Base-by-base conservation (phyloP, 1,140 invertebrate species). In the Brachionus plicatilis region DNA sequence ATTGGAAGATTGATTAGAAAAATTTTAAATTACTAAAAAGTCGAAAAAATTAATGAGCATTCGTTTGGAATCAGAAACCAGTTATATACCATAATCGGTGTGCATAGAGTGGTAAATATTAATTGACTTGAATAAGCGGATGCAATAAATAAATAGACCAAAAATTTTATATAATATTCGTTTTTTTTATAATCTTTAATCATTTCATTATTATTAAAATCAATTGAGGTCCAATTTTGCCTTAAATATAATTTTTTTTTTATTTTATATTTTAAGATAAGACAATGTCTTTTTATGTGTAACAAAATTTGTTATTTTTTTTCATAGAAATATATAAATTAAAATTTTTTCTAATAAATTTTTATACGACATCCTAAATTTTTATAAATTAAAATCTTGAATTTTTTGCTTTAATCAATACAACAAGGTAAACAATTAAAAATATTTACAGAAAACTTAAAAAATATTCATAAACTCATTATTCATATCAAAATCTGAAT, bases 101-200 rank as follows among this genome's bases (percentile, higher is more conserved):
- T 82, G 12, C 79, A 82, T 27, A 82, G 17, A 14, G 79, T 82
- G 8, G 79, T 82, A 82, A 82, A 82, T 65, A 27, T 82, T 14
- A 82, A 45, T 68, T 82, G 79, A 37, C 24, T 24, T 37, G 53
- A 43, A 45, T 82, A 82, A 3, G 43, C 20, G 20, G 79, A 82
- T 65, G 53, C 20, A 14, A 82, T 68, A 3, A 82, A 27, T 11
- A 82, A 68, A 41, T 24, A 82, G 20, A 82, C 2, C 33, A 82
- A 68, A 82, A 45, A 68, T 65, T 82, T 82, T 11, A 82, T 41
- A 41, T 76, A 76, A 45, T 29, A 27, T 29, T 37, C 43, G 47
- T 76, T 76, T 76, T 76, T 76, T 29, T 50, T 76, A 50, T 14
- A 14, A 45, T 29, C 12, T 24, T 20, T 29, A n/a, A 24, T 27